Conservation (phyloP, 2,113 vertebrate genomes). For the Syrmaticus mikado region DNA sequence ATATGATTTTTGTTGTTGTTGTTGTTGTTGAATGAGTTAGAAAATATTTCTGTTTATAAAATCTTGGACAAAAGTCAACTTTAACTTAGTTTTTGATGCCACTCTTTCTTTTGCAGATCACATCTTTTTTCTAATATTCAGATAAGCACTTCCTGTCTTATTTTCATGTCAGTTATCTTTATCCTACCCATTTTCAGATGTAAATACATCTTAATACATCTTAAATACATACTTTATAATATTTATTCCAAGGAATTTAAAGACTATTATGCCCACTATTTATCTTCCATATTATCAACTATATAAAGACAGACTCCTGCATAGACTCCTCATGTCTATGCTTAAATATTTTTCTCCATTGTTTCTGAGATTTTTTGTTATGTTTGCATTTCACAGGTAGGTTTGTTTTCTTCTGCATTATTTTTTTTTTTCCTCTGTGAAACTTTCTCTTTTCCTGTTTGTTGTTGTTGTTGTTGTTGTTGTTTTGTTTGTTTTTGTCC, state of each 20-base stretch:
- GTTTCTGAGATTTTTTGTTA: background rate
- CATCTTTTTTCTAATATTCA: constrained; percentile 43
- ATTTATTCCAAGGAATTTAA: constrained; percentile 62
- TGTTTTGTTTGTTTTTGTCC: background rate
- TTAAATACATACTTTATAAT: constrained; percentile 38
- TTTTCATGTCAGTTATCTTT: constrained; percentile 58
- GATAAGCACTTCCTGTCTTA: constrained; percentile 42
- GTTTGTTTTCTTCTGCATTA: background rate
- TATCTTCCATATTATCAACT: constrained; percentile 46
- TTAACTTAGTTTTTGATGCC: constrained; percentile 37
- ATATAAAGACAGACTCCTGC: constrained; percentile 20
- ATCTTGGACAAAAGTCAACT: background rate
- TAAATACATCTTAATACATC: constrained; percentile 5
- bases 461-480: too few relatives aligned
- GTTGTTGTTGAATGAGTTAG: background rate
- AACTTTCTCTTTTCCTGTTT: background rate
- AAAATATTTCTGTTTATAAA: background rate
- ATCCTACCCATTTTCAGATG: constrained; percentile 13
- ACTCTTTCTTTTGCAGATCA: background rate
- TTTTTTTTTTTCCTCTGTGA: background rate
- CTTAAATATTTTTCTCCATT: background rate
- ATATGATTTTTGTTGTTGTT: background rate
- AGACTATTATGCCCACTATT: constrained; percentile 37
- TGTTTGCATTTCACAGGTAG: background rate
- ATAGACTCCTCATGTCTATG: background rate